phyloP scores from a whole-genome alignment of 2,797 vertebrate species.

The Rhinogobio ventralis region DNA sequence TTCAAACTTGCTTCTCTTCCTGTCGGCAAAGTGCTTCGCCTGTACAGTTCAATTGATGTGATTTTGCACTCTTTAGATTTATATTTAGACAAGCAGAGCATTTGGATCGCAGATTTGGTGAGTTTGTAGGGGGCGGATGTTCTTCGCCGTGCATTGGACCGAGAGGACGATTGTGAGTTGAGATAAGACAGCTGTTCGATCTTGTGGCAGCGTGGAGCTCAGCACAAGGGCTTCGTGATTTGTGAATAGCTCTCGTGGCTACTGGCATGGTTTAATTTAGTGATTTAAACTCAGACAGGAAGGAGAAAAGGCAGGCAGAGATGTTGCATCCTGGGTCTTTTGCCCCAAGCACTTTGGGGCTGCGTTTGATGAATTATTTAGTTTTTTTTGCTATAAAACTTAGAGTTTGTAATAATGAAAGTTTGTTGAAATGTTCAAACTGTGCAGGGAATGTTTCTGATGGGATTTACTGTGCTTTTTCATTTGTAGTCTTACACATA shows the following conservation, averaged over 20 bases:
- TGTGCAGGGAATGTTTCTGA: neutral
- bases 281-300: constrained; percentile 25
- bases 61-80: constrained; percentile 41
- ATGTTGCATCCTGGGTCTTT: neutral
- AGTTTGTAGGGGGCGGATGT: constrained; percentile 77
- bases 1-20: constrained; percentile 21
- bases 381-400: neutral
- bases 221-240: constrained; percentile 66
- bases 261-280: constrained; percentile 12
- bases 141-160: constrained; percentile 65
- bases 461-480: neutral
- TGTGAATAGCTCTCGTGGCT: constrained; percentile 65
- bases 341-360: neutral
- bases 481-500: neutral
- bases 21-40: constrained; percentile 2
- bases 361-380: neutral
- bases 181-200: constrained; percentile 66
- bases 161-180: constrained; percentile 50
- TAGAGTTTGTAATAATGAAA: neutral
- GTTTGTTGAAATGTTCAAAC: neutral
- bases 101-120: constrained; percentile 55
- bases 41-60: constrained; percentile 46
- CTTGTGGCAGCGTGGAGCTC: constrained; percentile 62
- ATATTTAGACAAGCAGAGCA: constrained; percentile 32
- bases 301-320: neutral